Base-by-base conservation (phyloP, 35 echinoderm and acorn worm species). In the Stichopus chloronotus region DNA sequence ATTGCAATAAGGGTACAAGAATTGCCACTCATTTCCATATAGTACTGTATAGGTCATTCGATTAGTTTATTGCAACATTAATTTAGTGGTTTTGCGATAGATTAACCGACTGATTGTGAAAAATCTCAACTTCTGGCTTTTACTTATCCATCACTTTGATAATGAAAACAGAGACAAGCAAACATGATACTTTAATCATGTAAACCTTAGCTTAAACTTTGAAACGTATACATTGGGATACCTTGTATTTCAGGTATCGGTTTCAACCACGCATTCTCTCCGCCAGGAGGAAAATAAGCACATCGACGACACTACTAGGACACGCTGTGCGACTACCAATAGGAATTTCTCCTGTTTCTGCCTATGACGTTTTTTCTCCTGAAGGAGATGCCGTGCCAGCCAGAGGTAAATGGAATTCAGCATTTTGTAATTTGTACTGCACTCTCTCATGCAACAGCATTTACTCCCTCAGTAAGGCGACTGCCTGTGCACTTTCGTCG, bases 231-330 rank as follows among this genome's bases (percentile, higher is more conserved):
- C 30, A 43, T 43, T 43, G 30, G 3, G 30, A 43, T 43, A 87
- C 21, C 55, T 59, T 56, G 16, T 56, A 13, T 58, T 63, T 9
- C 84, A 87, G 84, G 58, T 87, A 24, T 58, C 84, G 84, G 10
- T 87, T 87, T 17, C 84, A 87, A 17, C 84, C 84, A 7, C 84
- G 84, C 19, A 87, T 87, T 87, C 56, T 87, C 13, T 56, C 14
- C 56, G 84, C 84, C 11, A 58, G 25, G 23, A 16, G 56, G 8
- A 19, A 87, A 17, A 87, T 13, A 9, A 87, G 84, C 59, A 58
- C 25, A 20, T 87, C 16, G 54, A 87, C 84, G 5, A 87, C 84
- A 24, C 10, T 87, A 52, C 59, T 87, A 8, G 84, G 84, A 20
- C 52, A 58, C 5, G 56, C 84, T 19, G 25, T 87, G 6, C 5